Conservation (phyloP, 2,888 invertebrate genomes). For the Lymantria monacha region DNA sequence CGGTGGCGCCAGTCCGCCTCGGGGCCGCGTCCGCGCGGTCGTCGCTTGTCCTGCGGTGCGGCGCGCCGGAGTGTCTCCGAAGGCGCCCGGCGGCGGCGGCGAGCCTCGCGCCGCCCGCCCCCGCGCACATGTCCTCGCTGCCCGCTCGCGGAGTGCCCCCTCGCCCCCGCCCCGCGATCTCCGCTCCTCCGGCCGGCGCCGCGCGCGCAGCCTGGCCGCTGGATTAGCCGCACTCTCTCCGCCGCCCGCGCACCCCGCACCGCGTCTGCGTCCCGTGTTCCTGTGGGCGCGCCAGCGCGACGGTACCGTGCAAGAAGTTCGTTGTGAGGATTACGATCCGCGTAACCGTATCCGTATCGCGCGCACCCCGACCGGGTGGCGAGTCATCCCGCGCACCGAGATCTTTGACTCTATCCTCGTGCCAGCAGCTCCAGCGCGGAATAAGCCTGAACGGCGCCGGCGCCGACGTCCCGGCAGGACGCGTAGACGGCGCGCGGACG, state of each 20-base stretch:
- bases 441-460: conserved; percentile 38
- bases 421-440: conserved; percentile 46
- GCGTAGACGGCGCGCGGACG: conserved; percentile 39
- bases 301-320: conserved; percentile 90
- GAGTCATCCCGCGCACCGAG: conserved; percentile 90
- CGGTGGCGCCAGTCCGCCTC: conserved; percentile 73
- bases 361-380: conserved; percentile 91
- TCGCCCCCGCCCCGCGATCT: conserved; percentile 44
- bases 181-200: conserved; percentile 71
- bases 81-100: conserved; percentile 77
- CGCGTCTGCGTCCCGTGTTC: conserved; percentile 91
- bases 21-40: conserved; percentile 79
- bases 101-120: conserved; percentile 77
- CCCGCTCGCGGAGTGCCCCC: conserved; percentile 56
- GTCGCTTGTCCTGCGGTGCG: conserved; percentile 71
- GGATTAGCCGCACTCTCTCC: conserved; percentile 63
- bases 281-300: conserved; percentile 92
- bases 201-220: conserved; percentile 66
- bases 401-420: conserved; percentile 76
- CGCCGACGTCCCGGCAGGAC: conserved; percentile 40
- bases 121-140: conserved; percentile 77
- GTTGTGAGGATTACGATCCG: conserved; percentile 94
- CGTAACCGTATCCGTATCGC: conserved; percentile 91
- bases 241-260: conserved; percentile 72
- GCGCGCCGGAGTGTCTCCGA: conserved; percentile 75